phyloP scores from a whole-genome alignment of 2,113 vertebrate species.

The Calyptommatus sinebrachiatus region DNA sequence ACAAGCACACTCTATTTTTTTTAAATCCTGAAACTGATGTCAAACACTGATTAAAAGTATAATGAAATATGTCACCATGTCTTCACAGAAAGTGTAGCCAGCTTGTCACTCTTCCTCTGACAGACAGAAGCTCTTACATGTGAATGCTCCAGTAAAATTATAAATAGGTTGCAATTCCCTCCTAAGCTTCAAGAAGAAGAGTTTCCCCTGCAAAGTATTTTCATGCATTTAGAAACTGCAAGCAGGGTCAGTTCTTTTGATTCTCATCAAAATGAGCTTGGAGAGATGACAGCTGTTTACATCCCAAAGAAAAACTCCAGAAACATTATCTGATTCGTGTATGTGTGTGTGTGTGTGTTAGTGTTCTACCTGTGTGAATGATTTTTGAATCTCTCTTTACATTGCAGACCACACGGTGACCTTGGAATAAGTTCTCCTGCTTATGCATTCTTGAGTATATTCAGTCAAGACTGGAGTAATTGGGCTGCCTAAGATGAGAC shows the following conservation, averaged over 20 bases:
- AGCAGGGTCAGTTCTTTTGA: not conserved
- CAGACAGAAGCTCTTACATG: not conserved
- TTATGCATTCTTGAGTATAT: not conserved
- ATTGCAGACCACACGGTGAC: not conserved
- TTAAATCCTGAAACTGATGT: not conserved
- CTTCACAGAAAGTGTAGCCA: not conserved
- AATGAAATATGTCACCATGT: not conserved
- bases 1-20: not conserved
- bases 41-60: not conserved
- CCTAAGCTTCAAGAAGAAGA: not conserved
- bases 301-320: slow-evolving; percentile 7
- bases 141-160: not conserved
- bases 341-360: not conserved
- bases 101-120: not conserved
- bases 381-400: not conserved
- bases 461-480: slow-evolving; percentile 21
- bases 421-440: not conserved
- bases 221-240: not conserved
- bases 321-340: not conserved
- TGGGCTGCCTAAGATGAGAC: slow-evolving; percentile 9
- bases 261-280: not conserved
- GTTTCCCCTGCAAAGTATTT: not conserved
- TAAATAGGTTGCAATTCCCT: not conserved
- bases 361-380: not conserved
- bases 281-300: not conserved